Evolutionary conservation across 2,888 invertebrate species (phyloP).

Genomic region (Tinea semifulvella): DNA sequence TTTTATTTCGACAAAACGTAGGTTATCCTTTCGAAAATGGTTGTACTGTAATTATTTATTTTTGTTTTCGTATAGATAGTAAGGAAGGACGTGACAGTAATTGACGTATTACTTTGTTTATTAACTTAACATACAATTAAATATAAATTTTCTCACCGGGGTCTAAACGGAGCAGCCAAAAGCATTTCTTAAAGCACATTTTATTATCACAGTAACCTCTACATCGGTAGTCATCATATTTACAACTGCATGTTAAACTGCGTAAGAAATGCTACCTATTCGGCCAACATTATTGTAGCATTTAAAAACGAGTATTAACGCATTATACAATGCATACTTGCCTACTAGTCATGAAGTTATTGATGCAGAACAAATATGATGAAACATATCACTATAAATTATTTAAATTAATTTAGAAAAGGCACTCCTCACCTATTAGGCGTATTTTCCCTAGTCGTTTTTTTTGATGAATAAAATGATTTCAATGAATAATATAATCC

Average conservation of each 20-base stretch:
- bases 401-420: no score
- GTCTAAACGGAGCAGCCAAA: conserved; percentile 2
- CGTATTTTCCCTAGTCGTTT: no score
- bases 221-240: conserved; percentile 4
- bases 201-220: neutral
- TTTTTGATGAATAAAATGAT: no score
- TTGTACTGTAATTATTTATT: no score
- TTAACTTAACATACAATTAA: no score
- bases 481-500: no score
- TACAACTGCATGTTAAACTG: conserved; percentile 2
- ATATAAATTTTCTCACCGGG: conserved; percentile 8
- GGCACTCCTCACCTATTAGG: no score
- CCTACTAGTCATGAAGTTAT: conserved; percentile 1
- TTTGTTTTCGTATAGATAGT: no score
- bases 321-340: conserved; percentile 8
- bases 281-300: conserved; percentile 5
- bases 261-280: conserved; percentile 8
- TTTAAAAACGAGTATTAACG: conserved; percentile 7
- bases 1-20: no score
- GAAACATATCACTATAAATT: conserved; percentile 13
- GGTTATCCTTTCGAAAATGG: no score
- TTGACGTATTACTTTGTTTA: no score
- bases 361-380: conserved; percentile 9
- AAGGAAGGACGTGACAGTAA: no score
- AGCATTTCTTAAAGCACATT: conserved; percentile 9